phyloP scores from a whole-genome alignment of 2,113 vertebrate species.

The Lepus americanus region DNA sequence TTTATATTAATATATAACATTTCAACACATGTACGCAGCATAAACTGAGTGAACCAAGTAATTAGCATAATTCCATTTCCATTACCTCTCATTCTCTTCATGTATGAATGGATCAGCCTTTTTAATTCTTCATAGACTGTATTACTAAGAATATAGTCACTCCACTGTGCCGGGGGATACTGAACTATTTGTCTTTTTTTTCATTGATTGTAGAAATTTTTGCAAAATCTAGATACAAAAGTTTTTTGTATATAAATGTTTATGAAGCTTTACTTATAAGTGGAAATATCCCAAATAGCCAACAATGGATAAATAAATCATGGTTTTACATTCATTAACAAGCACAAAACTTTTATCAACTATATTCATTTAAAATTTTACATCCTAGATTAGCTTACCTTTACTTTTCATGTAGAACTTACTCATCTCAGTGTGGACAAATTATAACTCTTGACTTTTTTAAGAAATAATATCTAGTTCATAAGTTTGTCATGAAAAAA shows the following conservation, averaged over 20 bases:
- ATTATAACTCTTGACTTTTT: slow-evolving; percentile 47
- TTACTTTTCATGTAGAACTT: slow-evolving; percentile 24
- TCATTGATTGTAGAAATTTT: not conserved
- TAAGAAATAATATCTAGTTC: slow-evolving; percentile 22
- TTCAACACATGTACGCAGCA: no score
- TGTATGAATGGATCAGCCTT: no score
- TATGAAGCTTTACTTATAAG: no score
- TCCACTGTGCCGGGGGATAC: no score
- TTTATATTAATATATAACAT: no score
- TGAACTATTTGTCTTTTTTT: not conserved
- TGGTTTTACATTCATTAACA: not conserved
- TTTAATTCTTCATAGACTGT: no score
- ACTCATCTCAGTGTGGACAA: not conserved
- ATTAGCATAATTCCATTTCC: no score
- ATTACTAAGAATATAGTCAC: no score
- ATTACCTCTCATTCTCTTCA: no score
- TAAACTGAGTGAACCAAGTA: no score
- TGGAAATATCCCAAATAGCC: no score
- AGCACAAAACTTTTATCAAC: slow-evolving; percentile 11
- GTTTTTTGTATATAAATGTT: not conserved
- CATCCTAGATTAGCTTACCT: not conserved
- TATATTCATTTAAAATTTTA: slow-evolving; percentile 42
- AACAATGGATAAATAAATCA: no score
- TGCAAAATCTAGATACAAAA: not conserved
- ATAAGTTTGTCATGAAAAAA: slow-evolving; percentile 20